Base-by-base conservation (phyloP, 2,888 invertebrate species). In the Spilosoma lubricipeda region DNA sequence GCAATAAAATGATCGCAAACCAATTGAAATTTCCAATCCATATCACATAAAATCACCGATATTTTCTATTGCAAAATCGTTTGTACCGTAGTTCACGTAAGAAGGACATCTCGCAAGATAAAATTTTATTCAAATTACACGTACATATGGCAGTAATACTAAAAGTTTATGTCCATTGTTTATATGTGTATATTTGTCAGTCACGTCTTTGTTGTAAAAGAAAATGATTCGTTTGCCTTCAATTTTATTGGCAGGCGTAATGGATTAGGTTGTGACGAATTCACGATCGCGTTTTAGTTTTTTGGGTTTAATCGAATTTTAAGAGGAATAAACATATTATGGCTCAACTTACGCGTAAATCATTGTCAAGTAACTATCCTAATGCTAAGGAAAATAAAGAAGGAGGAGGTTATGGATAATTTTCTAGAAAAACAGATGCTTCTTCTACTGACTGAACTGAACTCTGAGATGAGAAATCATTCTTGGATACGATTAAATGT, bases 81-180 rank as follows among this genome's bases (percentile, higher is more conserved):
- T 45, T 23, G n/a, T 36, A 56, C 52, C n/a, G 15, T 48, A 48
- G 48, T 48, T 20, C 20, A 4, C 48, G 5, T 27, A 3, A 56
- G 36, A 36, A 8, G 39, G 30, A 66, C 33, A 75, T 72, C 69
- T 69, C 20, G 18, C 1, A 23, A 52, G 74, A 83, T 85, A 81
- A 80, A 85, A 80, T 82, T 85, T 85, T 85, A 85, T 85, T 79
- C 78, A 83, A 85, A 85, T 82, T 75, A 77, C 76, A 79, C 68
- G 27, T 45, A 67, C 42, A 67, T 7, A 68, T 48, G 36, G 70
- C 72, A 74, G 76, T 80, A 79, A 79, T 70, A 80, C 36, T 85
- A 82, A 85, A 85, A 82, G 70, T 82, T 78, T 76, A 75, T 79
- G 75, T 59, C 45, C 72, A 76, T 69, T 75, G 73, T 81, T 66